Conservation (phyloP, 64 coral and sea anemone species). For the Pachyseris speciosa region DNA sequence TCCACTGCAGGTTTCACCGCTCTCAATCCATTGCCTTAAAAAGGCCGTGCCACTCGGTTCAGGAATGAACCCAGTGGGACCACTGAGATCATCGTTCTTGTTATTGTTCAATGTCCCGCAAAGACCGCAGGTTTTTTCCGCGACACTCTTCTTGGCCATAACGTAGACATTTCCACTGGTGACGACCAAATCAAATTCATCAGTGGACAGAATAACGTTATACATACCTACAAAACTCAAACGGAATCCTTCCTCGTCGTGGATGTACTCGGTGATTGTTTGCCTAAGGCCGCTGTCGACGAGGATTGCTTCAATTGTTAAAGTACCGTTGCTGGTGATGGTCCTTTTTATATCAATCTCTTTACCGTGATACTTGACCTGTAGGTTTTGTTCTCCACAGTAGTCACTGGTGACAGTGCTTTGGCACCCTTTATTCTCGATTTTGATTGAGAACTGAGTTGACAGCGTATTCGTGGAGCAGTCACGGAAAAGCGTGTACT, state of each 20-base stretch:
- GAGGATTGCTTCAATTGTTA: background rate
- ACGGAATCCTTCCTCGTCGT: background rate
- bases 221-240: background rate
- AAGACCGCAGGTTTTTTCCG: background rate
- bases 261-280: background rate
- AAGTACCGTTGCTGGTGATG: background rate
- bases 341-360: background rate
- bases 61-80: background rate
- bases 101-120: slow-evolving; percentile 15
- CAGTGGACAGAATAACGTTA: background rate
- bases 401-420: background rate
- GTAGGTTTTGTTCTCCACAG: background rate
- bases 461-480: background rate
- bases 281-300: background rate
- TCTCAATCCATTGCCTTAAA: too few species aligned
- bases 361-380: background rate
- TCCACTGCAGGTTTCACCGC: too few species aligned
- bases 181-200: background rate
- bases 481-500: background rate
- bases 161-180: background rate
- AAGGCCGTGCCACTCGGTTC: background rate
- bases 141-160: background rate
- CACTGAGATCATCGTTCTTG: background rate
- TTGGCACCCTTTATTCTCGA: background rate
- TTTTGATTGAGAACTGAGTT: background rate